Evolutionary conservation across 2,797 vertebrate genomes (phyloP).

Genomic region (Danio jaintianensis): DNA sequence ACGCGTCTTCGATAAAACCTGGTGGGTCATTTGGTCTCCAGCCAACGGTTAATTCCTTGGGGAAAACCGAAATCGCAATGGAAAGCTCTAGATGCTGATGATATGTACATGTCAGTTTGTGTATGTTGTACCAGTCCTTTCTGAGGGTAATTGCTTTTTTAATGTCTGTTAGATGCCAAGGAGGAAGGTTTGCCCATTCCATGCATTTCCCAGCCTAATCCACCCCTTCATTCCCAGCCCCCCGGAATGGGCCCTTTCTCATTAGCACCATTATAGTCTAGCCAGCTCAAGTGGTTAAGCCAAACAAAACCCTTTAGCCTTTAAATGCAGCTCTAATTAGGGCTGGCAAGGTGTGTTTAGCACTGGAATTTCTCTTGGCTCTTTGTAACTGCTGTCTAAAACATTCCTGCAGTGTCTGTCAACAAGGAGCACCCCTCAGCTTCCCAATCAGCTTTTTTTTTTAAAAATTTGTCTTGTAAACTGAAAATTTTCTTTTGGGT

Average conservation of each 20-base stretch:
- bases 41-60: background rate
- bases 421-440: slow-evolving; percentile 28
- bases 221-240: slow-evolving; percentile 24
- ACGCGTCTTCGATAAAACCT: slow-evolving; percentile 19
- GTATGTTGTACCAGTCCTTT: background rate
- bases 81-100: slow-evolving; percentile 1
- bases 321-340: slow-evolving; percentile 54
- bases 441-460: background rate
- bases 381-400: slow-evolving; percentile 43
- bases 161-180: slow-evolving; percentile 16
- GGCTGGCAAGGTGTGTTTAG: slow-evolving; percentile 56
- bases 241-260: slow-evolving; percentile 56
- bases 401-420: slow-evolving; percentile 43
- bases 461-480: slow-evolving; percentile 1
- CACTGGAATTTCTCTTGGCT: slow-evolving; percentile 60
- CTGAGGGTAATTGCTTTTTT: slow-evolving; percentile 15
- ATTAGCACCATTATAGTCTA: slow-evolving; percentile 66
- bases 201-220: slow-evolving; percentile 50
- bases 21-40: background rate
- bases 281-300: slow-evolving; percentile 55
- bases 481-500: background rate
- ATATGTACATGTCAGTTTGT: slow-evolving; percentile 20
- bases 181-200: slow-evolving; percentile 45
- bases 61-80: background rate
- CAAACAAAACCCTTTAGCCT: slow-evolving; percentile 48